Base-by-base conservation (phyloP, 2,888 invertebrate species). In the Matsumyia berberina region DNA sequence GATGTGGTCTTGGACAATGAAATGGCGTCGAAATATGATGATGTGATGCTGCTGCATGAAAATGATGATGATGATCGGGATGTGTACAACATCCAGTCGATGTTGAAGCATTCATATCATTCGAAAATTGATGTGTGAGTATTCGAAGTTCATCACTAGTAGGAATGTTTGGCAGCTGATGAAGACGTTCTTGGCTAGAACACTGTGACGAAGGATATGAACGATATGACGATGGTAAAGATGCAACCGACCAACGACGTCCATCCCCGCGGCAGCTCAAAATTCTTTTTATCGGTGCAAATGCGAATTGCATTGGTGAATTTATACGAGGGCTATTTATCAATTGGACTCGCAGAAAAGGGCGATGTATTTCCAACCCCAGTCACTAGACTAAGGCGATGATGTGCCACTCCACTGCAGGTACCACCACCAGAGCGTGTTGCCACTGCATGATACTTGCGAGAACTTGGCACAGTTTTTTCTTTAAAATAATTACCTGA, bases 171-270 rank as follows among this genome's bases (percentile, higher is more conserved):
- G 96, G 95, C 88, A 96, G 92, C 90, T 96, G 96, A 91, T 98
- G 96, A 87, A 99, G 94, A 73, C 97, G 95, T 93, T 99, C 99
- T 92, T 99, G 99, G 88, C 99, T 99, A 89, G 99, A 99, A 93
- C 98, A 99, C 93, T 99, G 99, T 82, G 99, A 99, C 92, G 99
- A 99, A 91, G 99, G 95, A 92, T 98, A 98, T 86, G 98, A 99
- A 92, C 99, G n/a, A n/a, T n/a, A n/a, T n/a, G 99, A 99, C 5
- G 98, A 99, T n/a, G 99, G 99, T 86, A 99, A 94, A 76, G 98
- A 99, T 67, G 98, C 99, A 88, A 99, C 97, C 42, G 99, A 99
- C 99, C 99, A 99, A 89, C 99, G 94, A 89, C 99, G 94, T 73
- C 98, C 98, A 93, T 99, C 99, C 87, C 96, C 91, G 6, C 91